These are phyloP conservation scores for Dyspetes luteomarginatus DNA, from an alignment of 2,888 invertebrate genomes.

Conservation along the genomic window DNA sequence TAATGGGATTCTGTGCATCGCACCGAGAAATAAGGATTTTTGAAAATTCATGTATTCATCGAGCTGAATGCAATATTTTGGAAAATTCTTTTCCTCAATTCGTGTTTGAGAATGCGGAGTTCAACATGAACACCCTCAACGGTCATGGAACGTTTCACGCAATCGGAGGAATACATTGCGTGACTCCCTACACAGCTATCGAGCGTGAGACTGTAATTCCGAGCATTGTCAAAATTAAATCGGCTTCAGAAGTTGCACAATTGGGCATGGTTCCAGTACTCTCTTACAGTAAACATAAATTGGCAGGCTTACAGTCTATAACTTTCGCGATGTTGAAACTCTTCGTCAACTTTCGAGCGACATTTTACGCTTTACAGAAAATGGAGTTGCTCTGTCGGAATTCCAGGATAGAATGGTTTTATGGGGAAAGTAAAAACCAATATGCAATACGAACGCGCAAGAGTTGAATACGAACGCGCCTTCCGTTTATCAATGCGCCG, in stretches of 20 bases:
- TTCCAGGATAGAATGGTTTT: conserved; percentile 79
- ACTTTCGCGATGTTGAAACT: background rate
- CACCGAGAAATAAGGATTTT: too few relatives aligned
- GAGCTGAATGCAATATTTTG: too few relatives aligned
- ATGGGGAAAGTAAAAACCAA: conserved; percentile 73
- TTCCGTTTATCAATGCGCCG: conserved; percentile 60
- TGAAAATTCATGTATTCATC: too few relatives aligned
- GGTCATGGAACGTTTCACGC: conserved; percentile 29
- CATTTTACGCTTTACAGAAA: conserved; percentile 71
- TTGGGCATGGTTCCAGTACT: background rate
- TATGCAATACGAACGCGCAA: conserved; percentile 64
- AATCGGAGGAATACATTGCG: conserved; percentile 36
- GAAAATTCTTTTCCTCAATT: too few relatives aligned
- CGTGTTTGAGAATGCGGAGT: conserved; percentile 23
- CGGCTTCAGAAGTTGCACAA: conserved; percentile 16
- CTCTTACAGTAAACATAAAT: background rate
- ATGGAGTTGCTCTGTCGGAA: conserved; percentile 71
- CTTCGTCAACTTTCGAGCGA: background rate
- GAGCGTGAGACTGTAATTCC: background rate
- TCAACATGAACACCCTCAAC: conserved; percentile 17
- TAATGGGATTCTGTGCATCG: background rate
- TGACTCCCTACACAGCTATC: conserved; percentile 27
- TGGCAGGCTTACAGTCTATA: background rate
- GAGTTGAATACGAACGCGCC: conserved; percentile 40
- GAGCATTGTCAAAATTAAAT: background rate